Evolutionary conservation across 2,888 invertebrate genomes (phyloP).

Genomic region (Nomada lathburiana): DNA sequence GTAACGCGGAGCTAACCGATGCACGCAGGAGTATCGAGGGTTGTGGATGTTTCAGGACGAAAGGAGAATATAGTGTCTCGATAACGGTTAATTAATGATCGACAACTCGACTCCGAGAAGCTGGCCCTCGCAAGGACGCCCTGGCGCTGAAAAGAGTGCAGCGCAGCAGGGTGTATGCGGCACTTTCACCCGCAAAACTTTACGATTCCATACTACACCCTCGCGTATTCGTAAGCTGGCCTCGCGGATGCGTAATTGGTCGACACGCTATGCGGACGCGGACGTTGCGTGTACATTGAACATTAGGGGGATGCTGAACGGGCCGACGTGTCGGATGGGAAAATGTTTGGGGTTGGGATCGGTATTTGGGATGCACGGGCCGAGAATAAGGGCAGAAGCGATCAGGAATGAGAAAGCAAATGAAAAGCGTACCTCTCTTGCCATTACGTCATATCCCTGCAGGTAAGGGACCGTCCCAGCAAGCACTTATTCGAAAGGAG

Average conservation of each 20-base stretch:
- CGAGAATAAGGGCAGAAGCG: background rate
- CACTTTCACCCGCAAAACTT: background rate
- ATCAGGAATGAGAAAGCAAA: slow-evolving; percentile 57
- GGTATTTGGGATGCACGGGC: background rate
- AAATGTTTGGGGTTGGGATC: too few relatives aligned
- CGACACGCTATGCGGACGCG: slow-evolving; percentile 16
- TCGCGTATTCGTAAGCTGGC: slow-evolving; percentile 6
- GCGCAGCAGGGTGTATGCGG: slow-evolving; percentile 9
- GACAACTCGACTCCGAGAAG: too few relatives aligned
- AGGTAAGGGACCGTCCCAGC: slow-evolving; percentile 83
- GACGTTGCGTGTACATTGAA: background rate
- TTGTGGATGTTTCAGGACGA: background rate
- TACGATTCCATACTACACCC: background rate
- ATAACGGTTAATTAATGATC: too few relatives aligned
- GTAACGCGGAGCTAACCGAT: background rate
- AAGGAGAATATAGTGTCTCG: too few relatives aligned
- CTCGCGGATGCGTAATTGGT: slow-evolving; percentile 20
- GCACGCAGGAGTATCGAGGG: background rate
- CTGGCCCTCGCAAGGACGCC: background rate
- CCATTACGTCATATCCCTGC: slow-evolving; percentile 86
- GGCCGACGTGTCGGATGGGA: background rate
- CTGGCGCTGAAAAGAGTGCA: background rate
- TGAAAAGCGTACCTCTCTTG: slow-evolving; percentile 84
- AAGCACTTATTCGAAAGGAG: slow-evolving; percentile 79
- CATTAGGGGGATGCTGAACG: background rate